Evolutionary conservation across 2,113 vertebrate species (phyloP).

Genomic region (Crotalus horridus): DNA sequence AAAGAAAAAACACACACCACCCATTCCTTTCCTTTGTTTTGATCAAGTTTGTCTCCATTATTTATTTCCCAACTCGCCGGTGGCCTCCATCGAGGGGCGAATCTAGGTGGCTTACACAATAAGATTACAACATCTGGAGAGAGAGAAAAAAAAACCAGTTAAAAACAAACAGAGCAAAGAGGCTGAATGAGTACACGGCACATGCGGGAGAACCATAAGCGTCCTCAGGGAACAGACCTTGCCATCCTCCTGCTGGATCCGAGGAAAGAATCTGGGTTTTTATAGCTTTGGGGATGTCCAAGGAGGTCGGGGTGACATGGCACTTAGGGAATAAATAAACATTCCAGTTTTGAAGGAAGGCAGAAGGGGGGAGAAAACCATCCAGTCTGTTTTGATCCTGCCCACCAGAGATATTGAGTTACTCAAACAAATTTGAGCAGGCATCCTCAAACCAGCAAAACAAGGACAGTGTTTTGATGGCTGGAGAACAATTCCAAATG

Average conservation of each 20-base stretch:
- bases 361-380: neutral
- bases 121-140: neutral
- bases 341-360: neutral
- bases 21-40: neutral
- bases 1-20: neutral
- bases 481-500: neutral
- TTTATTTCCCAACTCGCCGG: neutral
- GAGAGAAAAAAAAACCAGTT: fast-evolving
- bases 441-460: neutral
- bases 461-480: neutral
- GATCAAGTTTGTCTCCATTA: neutral
- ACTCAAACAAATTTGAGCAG: neutral
- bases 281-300: neutral
- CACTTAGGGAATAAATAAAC: neutral
- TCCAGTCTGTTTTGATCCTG: neutral
- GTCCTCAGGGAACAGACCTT: neutral
- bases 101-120: neutral
- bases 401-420: neutral
- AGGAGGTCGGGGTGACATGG: neutral
- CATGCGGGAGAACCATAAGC: neutral
- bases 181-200: neutral
- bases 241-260: neutral
- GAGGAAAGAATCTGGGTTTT: neutral
- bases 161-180: neutral
- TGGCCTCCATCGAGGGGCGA: neutral